phyloP scores from a whole-genome alignment of 2,888 invertebrate species.

The Tipula confusa region DNA sequence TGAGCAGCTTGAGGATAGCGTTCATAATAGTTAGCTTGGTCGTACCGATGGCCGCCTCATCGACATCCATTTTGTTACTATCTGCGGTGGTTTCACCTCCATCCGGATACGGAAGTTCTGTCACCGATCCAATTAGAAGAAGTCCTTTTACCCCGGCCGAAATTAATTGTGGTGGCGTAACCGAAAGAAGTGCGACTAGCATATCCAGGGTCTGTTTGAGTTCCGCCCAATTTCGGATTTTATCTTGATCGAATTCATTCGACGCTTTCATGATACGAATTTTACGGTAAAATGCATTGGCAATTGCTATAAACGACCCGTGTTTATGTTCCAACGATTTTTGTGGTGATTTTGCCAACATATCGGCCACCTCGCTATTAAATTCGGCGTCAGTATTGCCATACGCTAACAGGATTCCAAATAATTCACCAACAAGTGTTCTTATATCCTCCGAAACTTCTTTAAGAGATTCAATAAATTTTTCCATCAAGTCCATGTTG shows the following conservation, averaged over 20 bases:
- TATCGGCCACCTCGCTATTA: constrained; percentile 51
- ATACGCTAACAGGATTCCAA: constrained; percentile 65
- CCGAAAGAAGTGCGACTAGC: constrained; percentile 60
- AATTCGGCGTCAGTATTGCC: constrained; percentile 54
- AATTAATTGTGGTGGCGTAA: constrained; percentile 61
- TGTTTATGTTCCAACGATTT: constrained; percentile 67
- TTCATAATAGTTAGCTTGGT: constrained; percentile 69
- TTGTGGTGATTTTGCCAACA: constrained; percentile 42
- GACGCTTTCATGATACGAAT: constrained; percentile 52
- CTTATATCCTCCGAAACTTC: constrained; percentile 74
- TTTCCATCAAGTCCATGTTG: constrained; percentile 53
- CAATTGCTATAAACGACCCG: constrained; percentile 68
- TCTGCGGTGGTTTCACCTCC: constrained; percentile 40
- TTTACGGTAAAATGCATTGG: constrained; percentile 66
- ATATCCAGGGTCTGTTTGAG: constrained; percentile 57
- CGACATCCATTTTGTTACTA: constrained; percentile 45
- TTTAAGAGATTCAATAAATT: constrained; percentile 52
- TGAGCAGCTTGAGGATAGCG: constrained; percentile 65
- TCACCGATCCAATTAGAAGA: constrained; percentile 65
- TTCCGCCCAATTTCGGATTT: constrained; percentile 53
- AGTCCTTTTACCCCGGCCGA: constrained; percentile 67
- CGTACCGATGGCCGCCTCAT: constrained; percentile 32
- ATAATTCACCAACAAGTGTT: constrained; percentile 67
- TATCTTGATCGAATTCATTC: constrained; percentile 39
- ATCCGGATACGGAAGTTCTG: constrained; percentile 56